Evolutionary conservation across 2,888 invertebrate species (phyloP), one percentile per base, ranked within the genome.

Genomic region (Digitonthophagus gazella): DNA sequence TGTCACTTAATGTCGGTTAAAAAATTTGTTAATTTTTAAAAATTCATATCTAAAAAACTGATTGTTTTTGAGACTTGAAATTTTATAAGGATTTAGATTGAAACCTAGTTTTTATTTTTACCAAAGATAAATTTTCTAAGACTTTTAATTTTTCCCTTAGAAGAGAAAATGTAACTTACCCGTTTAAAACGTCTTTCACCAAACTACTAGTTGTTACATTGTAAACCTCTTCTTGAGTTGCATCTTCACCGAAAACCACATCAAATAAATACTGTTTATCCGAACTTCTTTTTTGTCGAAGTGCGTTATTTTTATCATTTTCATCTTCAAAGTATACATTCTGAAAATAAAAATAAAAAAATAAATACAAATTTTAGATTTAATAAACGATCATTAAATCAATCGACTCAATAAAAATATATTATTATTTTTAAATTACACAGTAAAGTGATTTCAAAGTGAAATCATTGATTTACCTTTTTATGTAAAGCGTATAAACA

Each of bases 241-340:
- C 90, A 72, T 90, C 89, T 79, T 96, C 96, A 65, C 91, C 93
- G 80, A 97, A 96, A 5, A 95, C 95, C 66, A 90, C 87, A 80
- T 98, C 97, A 81, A 95, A 98, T 2, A 91, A 88, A 82, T 95
- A 97, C 80, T 95, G 92, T 73, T 93, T 90, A 72, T 96, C 95
- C 15, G 88, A 86, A 69, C 89, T 89, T 64, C 90, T 83, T 79
- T 90, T 90, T 74, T 91, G 91, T 15, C 93, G 85, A 64, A 93
- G 83, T 57, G 91, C 87, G 78, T 89, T 89, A 57, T 80, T 80
- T 76, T 84, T 86, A 61, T 84, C 85, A 15, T 87, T 87, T 55
- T 86, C 86, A 72, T 92, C 91, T 78, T 90, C 87, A 67, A 91
- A 80, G 65, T 91, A 84, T n/a, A 91, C 85, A 81, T 88, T 87